A percentile compares a stretch with the other conserved stretches of the same genome.
Conservation (phyloP, 2,797 vertebrate genomes). For the Euthynnus affinis region DNA sequence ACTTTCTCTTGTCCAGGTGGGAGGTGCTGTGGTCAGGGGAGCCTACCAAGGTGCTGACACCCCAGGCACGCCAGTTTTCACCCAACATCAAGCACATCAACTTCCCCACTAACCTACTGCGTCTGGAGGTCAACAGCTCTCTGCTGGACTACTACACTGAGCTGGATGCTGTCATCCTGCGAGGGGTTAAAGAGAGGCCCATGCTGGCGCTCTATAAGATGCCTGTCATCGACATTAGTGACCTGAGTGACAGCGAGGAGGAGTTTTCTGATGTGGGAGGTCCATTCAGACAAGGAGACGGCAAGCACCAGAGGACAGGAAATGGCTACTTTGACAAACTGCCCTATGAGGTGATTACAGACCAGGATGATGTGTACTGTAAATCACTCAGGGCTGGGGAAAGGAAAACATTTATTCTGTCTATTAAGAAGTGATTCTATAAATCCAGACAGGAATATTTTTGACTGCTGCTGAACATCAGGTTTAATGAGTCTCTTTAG, state of each 20-base stretch:
- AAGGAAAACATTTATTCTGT: not conserved
- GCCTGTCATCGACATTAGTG: constrained; percentile 91
- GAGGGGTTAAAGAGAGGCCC: constrained; percentile 93
- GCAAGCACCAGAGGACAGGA: constrained; percentile 86
- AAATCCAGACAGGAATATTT: not conserved
- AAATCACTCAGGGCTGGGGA: not conserved
- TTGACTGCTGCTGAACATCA: not conserved
- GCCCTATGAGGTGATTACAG: constrained; percentile 93
- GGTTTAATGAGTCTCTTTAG: not conserved
- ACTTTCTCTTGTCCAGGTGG: constrained; percentile 85
- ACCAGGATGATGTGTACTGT: not conserved
- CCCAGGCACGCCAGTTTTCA: constrained; percentile 95
- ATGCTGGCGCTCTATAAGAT: constrained; percentile 92
- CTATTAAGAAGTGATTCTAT: not conserved
- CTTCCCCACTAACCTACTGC: constrained; percentile 96
- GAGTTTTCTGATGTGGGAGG: constrained; percentile 87
- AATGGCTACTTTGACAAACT: constrained; percentile 98
- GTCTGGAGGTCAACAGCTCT: constrained; percentile 97
- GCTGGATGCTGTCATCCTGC: constrained; percentile 95
- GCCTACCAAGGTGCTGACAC: constrained; percentile 90
- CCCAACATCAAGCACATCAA: constrained; percentile 94
- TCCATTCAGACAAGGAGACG: constrained; percentile 86
- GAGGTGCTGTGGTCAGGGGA: constrained; percentile 96
- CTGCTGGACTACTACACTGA: constrained; percentile 98
- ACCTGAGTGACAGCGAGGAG: constrained; percentile 94